Conservation (phyloP, 64 coral and sea anemone genomes). For the Anthopleura sola region DNA sequence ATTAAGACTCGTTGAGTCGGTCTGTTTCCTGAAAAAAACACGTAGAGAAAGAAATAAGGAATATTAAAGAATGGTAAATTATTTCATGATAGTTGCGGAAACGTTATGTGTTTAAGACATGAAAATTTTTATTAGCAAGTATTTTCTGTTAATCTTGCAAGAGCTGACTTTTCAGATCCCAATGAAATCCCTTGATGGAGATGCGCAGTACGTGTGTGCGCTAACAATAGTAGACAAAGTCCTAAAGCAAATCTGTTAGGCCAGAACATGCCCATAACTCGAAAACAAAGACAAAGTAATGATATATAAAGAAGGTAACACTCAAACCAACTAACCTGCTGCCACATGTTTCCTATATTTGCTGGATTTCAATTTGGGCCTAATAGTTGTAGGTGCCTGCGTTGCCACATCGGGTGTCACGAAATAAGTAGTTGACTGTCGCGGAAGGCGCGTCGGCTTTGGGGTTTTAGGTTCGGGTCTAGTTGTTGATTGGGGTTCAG, state of each 20-base stretch:
- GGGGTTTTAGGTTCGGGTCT: neutral
- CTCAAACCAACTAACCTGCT: slow-evolving; percentile 4
- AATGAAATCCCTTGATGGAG: too few relatives aligned
- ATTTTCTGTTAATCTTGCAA: too few relatives aligned
- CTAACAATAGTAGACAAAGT: too few relatives aligned
- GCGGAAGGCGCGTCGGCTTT: neutral
- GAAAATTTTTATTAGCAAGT: too few relatives aligned
- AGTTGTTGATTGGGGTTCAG: neutral
- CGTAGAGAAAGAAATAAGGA: neutral
- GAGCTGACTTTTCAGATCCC: too few relatives aligned
- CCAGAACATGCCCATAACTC: too few relatives aligned
- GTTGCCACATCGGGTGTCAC: neutral
- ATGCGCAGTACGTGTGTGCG: too few relatives aligned
- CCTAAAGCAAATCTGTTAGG: too few relatives aligned
- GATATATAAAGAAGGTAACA: neutral
- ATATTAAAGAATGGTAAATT: too few relatives aligned
- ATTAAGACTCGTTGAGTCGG: neutral
- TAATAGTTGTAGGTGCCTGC: neutral
- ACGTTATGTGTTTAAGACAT: too few relatives aligned
- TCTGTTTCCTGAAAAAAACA: neutral
- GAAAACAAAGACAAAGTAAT: too few relatives aligned
- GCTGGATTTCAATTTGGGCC: neutral
- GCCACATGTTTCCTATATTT: neutral
- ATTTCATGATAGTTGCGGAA: too few relatives aligned
- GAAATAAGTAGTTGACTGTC: neutral